Evolutionary conservation across 2,113 vertebrate genomes (phyloP).

Genomic region (Maylandia zebra): DNA sequence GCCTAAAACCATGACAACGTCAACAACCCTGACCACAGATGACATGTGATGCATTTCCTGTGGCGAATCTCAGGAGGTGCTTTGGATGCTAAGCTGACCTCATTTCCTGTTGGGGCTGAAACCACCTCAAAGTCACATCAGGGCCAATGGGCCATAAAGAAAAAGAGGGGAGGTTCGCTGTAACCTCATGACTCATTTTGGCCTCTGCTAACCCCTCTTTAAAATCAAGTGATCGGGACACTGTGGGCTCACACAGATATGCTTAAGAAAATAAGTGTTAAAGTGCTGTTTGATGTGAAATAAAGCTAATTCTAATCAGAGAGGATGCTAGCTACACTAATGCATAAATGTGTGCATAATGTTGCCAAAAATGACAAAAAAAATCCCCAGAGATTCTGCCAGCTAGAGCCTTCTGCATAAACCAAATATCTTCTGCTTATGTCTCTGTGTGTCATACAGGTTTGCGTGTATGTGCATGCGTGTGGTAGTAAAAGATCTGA

Average conservation of each 20-base stretch:
- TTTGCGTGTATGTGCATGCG: not conserved
- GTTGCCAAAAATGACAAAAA: not conserved
- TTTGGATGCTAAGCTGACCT: constrained; percentile 48
- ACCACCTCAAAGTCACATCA: constrained; percentile 28
- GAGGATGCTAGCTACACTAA: not conserved
- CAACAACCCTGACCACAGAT: constrained; percentile 54
- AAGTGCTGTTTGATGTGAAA: not conserved
- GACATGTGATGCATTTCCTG: constrained; percentile 62
- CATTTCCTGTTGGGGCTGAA: constrained; percentile 57
- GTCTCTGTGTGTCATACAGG: not conserved
- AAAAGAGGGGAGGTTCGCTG: constrained; percentile 10
- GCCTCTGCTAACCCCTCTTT: not conserved
- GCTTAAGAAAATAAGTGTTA: not conserved
- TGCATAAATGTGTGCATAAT: not conserved
- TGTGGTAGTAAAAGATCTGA: constrained; percentile 9
- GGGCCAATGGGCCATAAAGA: not conserved
- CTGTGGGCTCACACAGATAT: not conserved
- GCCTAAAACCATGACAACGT: constrained; percentile 56
- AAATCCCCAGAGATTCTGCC: not conserved
- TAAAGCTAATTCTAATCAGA: not conserved
- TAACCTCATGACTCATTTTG: constrained; percentile 7
- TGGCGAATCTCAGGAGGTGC: constrained; percentile 35
- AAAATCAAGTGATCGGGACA: not conserved
- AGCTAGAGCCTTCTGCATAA: not conserved
- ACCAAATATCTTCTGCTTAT: not conserved